phyloP scores from a whole-genome alignment of 2,113 vertebrate genomes.

The Pterocles orientalis region DNA sequence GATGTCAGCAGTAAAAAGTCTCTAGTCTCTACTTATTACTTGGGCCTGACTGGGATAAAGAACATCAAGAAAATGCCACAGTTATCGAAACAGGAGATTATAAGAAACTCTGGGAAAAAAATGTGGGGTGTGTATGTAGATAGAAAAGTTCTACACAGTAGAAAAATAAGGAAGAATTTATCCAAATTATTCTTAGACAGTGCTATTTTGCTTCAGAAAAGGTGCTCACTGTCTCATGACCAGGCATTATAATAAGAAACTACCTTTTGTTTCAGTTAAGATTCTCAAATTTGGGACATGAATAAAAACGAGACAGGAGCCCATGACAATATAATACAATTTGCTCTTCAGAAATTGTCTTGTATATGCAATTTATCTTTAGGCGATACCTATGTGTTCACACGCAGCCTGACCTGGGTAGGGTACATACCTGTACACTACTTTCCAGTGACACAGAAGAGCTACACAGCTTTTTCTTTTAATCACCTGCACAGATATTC shows the following conservation, averaged over 20 bases:
- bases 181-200: neutral
- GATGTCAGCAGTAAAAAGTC: neutral
- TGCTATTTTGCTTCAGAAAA: neutral
- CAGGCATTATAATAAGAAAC: neutral
- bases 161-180: neutral
- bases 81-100: neutral
- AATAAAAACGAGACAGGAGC: neutral
- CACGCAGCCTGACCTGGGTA: neutral
- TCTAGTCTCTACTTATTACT: neutral
- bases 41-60: neutral
- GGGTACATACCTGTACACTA: neutral
- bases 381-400: neutral
- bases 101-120: neutral
- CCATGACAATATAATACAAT: neutral
- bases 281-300: neutral
- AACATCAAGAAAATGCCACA: neutral
- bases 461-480: neutral
- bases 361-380: neutral
- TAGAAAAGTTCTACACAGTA: neutral
- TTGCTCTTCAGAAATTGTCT: neutral
- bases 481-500: neutral
- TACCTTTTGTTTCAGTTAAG: neutral
- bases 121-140: neutral
- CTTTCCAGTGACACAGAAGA: neutral
- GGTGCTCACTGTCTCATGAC: accelerated